A percentile compares a stretch with the other conserved stretches of the same genome.
phyloP scores from a whole-genome alignment of 2,113 vertebrate genomes.

The Pygoscelis antarcticus region DNA sequence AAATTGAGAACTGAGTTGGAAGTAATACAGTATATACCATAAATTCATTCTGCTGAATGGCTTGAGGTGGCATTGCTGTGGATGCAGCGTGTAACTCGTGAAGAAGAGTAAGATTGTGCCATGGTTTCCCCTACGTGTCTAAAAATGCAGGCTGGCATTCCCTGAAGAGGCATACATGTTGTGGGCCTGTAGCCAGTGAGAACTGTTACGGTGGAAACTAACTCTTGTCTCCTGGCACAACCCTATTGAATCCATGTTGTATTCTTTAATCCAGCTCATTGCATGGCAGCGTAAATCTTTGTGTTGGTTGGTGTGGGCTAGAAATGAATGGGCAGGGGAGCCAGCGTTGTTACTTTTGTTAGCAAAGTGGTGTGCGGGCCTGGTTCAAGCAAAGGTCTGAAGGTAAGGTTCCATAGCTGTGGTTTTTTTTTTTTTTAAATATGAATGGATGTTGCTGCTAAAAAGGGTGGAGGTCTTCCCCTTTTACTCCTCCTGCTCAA shows the following conservation, averaged over 20 bases:
- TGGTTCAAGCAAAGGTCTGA: neutral
- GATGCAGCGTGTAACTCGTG: neutral
- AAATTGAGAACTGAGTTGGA: neutral
- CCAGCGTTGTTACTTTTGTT: neutral
- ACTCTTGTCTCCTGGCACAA: neutral
- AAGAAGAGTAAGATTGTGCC: neutral
- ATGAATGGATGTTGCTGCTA: neutral
- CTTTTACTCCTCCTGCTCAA: neutral
- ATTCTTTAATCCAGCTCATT: neutral
- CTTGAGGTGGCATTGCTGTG: neutral
- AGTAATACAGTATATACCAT: neutral
- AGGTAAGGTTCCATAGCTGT: neutral
- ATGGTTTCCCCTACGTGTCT: neutral
- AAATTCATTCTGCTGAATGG: neutral
- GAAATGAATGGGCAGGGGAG: neutral
- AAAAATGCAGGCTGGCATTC: neutral
- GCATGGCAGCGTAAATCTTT: neutral
- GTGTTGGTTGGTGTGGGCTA: neutral
- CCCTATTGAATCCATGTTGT: neutral
- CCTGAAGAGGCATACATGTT: rapidly evolving
- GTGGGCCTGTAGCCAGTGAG: neutral
- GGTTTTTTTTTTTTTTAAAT: neutral
- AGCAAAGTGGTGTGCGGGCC: neutral
- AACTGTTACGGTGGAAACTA: neutral
- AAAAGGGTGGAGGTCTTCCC: neutral